Conservation (phyloP, 2,113 vertebrate species). For the Myotis lucifugus region DNA sequence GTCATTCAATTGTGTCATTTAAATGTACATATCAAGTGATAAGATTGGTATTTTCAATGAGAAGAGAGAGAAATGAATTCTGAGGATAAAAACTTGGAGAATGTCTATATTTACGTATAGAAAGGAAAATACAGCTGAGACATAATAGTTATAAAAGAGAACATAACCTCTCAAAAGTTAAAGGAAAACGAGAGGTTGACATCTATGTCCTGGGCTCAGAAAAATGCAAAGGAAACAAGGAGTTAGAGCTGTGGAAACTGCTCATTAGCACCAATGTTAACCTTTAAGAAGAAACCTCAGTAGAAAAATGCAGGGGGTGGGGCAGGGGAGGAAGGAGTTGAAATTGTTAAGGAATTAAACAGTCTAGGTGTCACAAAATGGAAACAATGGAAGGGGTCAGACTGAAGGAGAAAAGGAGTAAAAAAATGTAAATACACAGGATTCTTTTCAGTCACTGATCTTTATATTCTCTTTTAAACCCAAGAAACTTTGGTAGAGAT, state of each 20-base stretch:
- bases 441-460: background rate
- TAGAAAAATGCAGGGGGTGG: background rate
- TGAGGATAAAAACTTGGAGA: conserved; percentile 18
- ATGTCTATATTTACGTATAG: background rate
- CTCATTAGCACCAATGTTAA: background rate
- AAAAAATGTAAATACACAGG: background rate
- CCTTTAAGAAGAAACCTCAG: background rate
- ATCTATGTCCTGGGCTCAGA: background rate
- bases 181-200: background rate
- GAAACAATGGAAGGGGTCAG: background rate
- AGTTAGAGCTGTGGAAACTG: background rate
- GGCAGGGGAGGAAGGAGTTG: background rate
- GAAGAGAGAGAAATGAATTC: background rate
- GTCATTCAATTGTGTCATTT: conserved; percentile 6
- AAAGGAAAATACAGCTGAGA: background rate
- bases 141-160: background rate
- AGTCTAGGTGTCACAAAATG: background rate
- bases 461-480: conserved; percentile 17
- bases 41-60: background rate
- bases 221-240: background rate
- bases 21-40: conserved; percentile 9
- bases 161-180: background rate
- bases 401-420: background rate
- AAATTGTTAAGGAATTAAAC: background rate
- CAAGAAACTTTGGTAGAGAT: background rate